Evolutionary conservation across 1,140 invertebrate genomes (phyloP).

Genomic region (Panulirus ornatus): DNA sequence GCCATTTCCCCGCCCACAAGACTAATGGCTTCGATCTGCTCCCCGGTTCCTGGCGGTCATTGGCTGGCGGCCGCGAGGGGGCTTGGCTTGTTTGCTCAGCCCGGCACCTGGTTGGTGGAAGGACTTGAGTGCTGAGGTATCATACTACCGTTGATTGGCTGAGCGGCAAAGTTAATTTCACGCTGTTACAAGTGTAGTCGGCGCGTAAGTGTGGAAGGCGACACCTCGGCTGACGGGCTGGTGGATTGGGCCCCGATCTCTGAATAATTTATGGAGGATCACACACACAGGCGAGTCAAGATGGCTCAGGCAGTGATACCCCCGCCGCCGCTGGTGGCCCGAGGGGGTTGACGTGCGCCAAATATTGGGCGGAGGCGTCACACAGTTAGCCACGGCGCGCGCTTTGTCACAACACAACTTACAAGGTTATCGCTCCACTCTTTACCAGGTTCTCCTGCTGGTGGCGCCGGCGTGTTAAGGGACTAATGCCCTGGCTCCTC

Average conservation of each 20-base stretch:
- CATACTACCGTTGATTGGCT: constrained; percentile 66
- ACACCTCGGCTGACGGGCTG: constrained; percentile 65
- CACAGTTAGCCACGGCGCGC: constrained; percentile 5
- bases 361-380: constrained; percentile 14
- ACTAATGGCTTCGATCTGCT: constrained; percentile 71
- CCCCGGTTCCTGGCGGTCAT: constrained; percentile 10
- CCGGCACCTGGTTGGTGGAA: constrained; percentile 24
- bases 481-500: neutral
- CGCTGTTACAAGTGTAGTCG: constrained; percentile 70
- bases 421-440: constrained; percentile 38
- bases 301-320: constrained; percentile 65
- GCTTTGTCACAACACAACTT: neutral
- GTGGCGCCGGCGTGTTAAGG: neutral
- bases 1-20: constrained; percentile 69
- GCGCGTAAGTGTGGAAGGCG: constrained; percentile 69
- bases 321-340: constrained; percentile 15
- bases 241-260: constrained; percentile 69
- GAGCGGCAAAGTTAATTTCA: constrained; percentile 72
- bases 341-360: constrained; percentile 4
- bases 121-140: constrained; percentile 60
- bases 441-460: neutral
- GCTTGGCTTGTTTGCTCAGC: constrained; percentile 1
- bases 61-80: constrained; percentile 20
- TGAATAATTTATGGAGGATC: constrained; percentile 72
- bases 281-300: constrained; percentile 63